Percentiles rank a stretch among this genome's conserved stretches.
Conservation (phyloP, 2,797 vertebrate species). For the Threskiornis aethiopicus region DNA sequence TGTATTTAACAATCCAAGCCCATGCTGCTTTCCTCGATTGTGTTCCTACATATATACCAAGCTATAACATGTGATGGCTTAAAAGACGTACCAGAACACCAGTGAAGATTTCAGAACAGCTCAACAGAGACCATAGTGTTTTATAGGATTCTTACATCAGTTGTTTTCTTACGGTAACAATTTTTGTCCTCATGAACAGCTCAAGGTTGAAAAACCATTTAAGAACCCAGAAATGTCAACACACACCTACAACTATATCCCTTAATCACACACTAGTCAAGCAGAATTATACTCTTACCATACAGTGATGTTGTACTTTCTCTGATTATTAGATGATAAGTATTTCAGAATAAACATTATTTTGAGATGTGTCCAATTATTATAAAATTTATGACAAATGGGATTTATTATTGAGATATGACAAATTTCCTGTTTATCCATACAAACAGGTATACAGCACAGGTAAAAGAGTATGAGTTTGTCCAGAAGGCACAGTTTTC, state of each 20-base stretch:
- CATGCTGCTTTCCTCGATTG: neutral
- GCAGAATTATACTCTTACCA: neutral
- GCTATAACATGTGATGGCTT: neutral
- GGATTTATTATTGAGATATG: neutral
- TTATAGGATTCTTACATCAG: neutral
- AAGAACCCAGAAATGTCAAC: neutral
- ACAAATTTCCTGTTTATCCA: neutral
- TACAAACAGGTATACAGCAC: neutral
- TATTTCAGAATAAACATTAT: neutral
- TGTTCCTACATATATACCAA: neutral
- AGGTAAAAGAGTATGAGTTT: neutral
- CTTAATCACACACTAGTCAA: neutral
- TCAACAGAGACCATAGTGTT: neutral
- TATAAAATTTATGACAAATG: neutral
- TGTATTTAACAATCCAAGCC: neutral
- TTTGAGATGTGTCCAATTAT: neutral
- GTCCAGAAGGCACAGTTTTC: neutral
- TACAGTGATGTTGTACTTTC: neutral
- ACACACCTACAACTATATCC: neutral
- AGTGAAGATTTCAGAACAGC: neutral
- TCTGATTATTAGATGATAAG: neutral
- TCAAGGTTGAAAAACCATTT: neutral
- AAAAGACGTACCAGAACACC: neutral
- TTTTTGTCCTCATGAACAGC: neutral
- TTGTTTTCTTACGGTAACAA: neutral